Base-by-base conservation (phyloP, 2,113 vertebrate species). In the Xyliphius kryptos region DNA sequence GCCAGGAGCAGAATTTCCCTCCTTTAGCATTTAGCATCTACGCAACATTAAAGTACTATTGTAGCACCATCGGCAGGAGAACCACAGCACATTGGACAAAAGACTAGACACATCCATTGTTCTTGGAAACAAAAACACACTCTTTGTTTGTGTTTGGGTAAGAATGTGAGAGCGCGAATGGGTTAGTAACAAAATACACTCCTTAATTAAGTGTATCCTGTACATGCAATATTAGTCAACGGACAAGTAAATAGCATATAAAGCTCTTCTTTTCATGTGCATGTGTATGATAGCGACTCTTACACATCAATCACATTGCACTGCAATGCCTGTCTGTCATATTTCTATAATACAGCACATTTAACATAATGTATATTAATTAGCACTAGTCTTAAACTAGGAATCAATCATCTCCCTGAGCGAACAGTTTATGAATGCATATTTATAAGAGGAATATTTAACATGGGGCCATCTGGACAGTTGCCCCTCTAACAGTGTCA, bases 41-140 rank as follows among this genome's bases (percentile, higher is more conserved):
- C 17, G 74, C 74, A 68, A 74, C 61, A 75, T 56, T 36, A 61
- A 70, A 59, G 48, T 74, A 67, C 72, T 76, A 61, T 69, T 43
- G 70, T 68, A 49, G 43, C 44, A 53, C 47, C 41, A 69, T 73
- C 37, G 62, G 68, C 66, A 38, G 19, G 19, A 37, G n/a, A 51
- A 26, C 20, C 38, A 61, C 11, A 38, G 38, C 63, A 44, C 9
- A 17, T 48, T n/a, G 5, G 76, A 78, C 74, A 81, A 83, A 62
- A 83, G 74, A 69, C 66, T 75, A 60, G 64, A 70, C 76, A 71
- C 66, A 67, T 36, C 58, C 68, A 76, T 78, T 77, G 78, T 69
- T 69, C 38, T 80, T 71, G 15, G 19, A 17, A 58, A 55, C 40
- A 65, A 9, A 65, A 36, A 49, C 44, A 22, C 6, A 5, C 8